phyloP scores from a whole-genome alignment of 2,888 invertebrate species.

The Hemithea aestivaria region DNA sequence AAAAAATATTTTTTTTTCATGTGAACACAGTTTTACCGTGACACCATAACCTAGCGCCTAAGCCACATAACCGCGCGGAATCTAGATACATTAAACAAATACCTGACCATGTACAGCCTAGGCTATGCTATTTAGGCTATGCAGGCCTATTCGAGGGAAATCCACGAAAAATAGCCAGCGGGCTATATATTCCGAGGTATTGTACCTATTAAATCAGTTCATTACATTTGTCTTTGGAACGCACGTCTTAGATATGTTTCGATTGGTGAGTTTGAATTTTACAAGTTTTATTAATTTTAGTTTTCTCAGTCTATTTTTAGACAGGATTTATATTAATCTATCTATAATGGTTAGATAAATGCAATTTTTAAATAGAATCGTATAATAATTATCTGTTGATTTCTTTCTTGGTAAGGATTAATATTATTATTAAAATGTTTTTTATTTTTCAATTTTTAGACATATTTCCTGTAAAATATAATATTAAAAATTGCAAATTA shows the following conservation, averaged over 20 bases:
- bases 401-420: too few relatives aligned
- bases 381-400: too few relatives aligned
- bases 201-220: conserved; percentile 23
- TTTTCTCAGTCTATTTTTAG: too few relatives aligned
- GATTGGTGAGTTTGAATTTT: conserved; percentile 42
- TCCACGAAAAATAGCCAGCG: conserved; percentile 30
- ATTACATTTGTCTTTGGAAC: conserved; percentile 8
- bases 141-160: conserved; percentile 24
- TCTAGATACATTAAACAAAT: conserved; percentile 30
- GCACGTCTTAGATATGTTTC: conserved; percentile 37
- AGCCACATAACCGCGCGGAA: conserved; percentile 14
- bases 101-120: conserved; percentile 28
- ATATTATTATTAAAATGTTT: too few relatives aligned
- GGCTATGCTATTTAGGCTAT: background rate
- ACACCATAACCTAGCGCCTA: conserved; percentile 6
- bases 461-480: too few relatives aligned
- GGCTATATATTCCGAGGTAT: conserved; percentile 37
- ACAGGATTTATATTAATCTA: too few relatives aligned
- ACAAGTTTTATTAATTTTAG: background rate
- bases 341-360: too few relatives aligned
- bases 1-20: too few relatives aligned
- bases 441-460: too few relatives aligned
- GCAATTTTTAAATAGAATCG: too few relatives aligned
- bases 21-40: too few relatives aligned
- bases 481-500: too few relatives aligned